A percentile compares a stretch with the other conserved stretches of the same genome.
phyloP scores from a whole-genome alignment of 2,888 invertebrate species.

The Tipula confusa region DNA sequence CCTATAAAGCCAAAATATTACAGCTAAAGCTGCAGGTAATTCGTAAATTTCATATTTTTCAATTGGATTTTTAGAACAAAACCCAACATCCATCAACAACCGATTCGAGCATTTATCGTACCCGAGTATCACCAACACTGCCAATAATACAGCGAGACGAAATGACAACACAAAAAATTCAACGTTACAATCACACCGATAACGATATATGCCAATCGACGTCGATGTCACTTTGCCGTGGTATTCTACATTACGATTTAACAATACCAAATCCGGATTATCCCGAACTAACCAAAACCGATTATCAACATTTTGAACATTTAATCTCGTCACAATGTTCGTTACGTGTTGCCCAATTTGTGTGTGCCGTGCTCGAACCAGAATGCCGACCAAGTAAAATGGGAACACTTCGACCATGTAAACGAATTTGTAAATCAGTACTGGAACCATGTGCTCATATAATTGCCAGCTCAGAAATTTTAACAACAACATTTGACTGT shows the following conservation, averaged over 20 bases:
- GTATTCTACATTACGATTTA: slow-evolving; percentile 62
- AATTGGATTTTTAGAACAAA: not conserved
- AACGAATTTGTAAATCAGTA: slow-evolving; percentile 61
- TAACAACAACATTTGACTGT: slow-evolving; percentile 58
- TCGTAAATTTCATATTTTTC: too few species aligned
- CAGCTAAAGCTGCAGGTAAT: too few species aligned
- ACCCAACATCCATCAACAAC: slow-evolving; percentile 47
- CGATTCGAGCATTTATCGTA: slow-evolving; percentile 52
- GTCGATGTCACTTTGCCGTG: slow-evolving; percentile 53
- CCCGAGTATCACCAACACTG: slow-evolving; percentile 61
- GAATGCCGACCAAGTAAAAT: slow-evolving; percentile 60
- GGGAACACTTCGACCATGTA: slow-evolving; percentile 59
- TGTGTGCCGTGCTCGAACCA: slow-evolving; percentile 62
- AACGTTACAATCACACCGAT: slow-evolving; percentile 42
- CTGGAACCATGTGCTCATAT: slow-evolving; percentile 59
- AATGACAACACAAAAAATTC: slow-evolving; percentile 45
- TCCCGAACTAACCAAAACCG: slow-evolving; percentile 39
- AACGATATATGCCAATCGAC: slow-evolving; percentile 50
- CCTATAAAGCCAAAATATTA: too few species aligned
- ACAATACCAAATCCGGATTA: slow-evolving; percentile 50
- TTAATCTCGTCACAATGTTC: slow-evolving; percentile 62
- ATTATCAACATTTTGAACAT: slow-evolving; percentile 56
- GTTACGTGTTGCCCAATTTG: slow-evolving; percentile 57
- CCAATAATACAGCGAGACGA: slow-evolving; percentile 52
- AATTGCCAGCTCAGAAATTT: slow-evolving; percentile 54